These are phyloP conservation scores for Pseudopipra pipra DNA, from an alignment of 2,113 vertebrate species.

Conservation along the genomic window DNA sequence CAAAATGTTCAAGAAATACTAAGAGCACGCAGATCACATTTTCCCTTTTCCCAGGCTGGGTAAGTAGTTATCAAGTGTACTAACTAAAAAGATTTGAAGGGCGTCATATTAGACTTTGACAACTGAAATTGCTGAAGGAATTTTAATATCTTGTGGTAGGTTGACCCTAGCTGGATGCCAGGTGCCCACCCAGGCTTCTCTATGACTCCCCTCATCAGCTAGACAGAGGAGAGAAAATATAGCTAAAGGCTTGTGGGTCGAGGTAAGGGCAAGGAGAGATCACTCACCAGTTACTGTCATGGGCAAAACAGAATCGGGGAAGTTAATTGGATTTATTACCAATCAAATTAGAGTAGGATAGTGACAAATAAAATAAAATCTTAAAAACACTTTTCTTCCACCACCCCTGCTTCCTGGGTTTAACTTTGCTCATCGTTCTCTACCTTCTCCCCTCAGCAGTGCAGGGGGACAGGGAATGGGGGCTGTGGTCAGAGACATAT, in stretches of 20 bases:
- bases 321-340: neutral
- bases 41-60: neutral
- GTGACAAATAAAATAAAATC: neutral
- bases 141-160: neutral
- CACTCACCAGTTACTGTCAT: neutral
- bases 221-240: neutral
- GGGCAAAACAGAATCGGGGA: neutral
- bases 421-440: neutral
- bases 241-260: rapidly evolving
- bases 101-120: neutral
- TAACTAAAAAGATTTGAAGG: neutral
- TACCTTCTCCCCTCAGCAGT: neutral
- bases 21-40: neutral
- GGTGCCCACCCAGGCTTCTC: neutral
- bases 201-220: neutral
- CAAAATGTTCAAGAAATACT: neutral
- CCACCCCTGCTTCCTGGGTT: neutral
- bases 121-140: neutral
- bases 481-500: neutral
- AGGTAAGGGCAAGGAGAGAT: neutral
- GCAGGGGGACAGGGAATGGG: neutral
- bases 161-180: neutral
- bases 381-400: neutral
- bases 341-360: neutral
- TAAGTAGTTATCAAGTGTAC: neutral